phyloP scores from a whole-genome alignment of 1,140 invertebrate species.

The Ephestia elutella region DNA sequence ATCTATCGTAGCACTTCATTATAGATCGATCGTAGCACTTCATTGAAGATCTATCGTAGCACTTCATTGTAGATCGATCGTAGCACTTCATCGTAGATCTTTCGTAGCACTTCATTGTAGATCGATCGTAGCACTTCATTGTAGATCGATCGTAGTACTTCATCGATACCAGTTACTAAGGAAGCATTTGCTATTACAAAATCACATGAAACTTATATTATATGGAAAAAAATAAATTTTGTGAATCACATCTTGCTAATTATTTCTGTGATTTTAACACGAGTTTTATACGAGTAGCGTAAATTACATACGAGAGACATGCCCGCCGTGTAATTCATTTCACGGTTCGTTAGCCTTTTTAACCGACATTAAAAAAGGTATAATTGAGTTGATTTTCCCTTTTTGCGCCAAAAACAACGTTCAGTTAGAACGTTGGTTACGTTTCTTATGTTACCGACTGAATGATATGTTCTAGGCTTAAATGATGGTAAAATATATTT shows the following conservation, averaged over 20 bases:
- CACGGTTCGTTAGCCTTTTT: conserved; percentile 30
- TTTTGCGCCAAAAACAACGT: not conserved
- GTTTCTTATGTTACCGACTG: not conserved
- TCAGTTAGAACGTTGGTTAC: no score
- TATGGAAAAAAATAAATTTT: not conserved
- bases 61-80: no score
- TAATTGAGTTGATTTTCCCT: conserved; percentile 9
- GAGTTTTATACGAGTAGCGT: conserved; percentile 4
- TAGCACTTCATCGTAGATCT: no score
- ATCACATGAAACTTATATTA: no score
- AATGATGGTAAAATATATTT: not conserved
- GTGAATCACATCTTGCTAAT: not conserved
- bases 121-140: no score
- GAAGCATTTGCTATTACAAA: no score
- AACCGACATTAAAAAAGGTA: conserved; percentile 16
- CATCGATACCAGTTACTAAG: no score
- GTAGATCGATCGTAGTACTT: no score
- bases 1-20: no score
- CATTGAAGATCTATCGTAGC: no score
- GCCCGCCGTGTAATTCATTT: conserved; percentile 28
- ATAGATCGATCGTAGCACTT: no score
- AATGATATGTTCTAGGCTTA: not conserved
- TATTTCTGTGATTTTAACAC: conserved; percentile 5
- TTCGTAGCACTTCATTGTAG: no score
- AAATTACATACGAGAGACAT: conserved; percentile 7